phyloP scores from a whole-genome alignment of 92 coral and sea anemone genomes.

The Heteractis magnifica region DNA sequence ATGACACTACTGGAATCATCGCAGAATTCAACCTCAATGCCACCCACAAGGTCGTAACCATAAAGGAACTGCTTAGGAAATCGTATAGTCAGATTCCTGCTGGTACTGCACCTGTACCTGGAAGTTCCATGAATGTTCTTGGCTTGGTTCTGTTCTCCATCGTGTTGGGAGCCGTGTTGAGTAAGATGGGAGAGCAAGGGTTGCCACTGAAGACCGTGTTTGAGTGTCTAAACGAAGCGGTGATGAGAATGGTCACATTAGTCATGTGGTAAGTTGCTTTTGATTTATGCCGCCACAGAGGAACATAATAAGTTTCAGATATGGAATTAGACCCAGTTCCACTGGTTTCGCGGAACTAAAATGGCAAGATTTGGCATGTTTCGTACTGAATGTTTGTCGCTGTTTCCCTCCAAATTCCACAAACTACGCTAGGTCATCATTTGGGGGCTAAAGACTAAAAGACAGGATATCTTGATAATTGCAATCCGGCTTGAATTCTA shows the following conservation, averaged over 20 bases:
- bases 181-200: slow-evolving; percentile 62
- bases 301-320: no score
- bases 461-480: no score
- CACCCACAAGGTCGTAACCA: slow-evolving; percentile 47
- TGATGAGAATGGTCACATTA: slow-evolving; percentile 60
- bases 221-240: slow-evolving; percentile 49
- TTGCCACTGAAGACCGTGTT: slow-evolving; percentile 57
- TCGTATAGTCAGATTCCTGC: slow-evolving; percentile 34
- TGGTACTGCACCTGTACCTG: slow-evolving; percentile 32
- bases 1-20: slow-evolving; percentile 12
- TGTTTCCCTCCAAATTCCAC: no score
- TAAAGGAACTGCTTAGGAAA: slow-evolving; percentile 23
- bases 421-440: no score
- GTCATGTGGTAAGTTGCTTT: slow-evolving; percentile 59
- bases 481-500: no score
- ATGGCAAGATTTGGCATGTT: no score
- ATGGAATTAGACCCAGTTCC: no score
- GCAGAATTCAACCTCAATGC: slow-evolving; percentile 38
- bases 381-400: no score
- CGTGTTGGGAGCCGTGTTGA: slow-evolving; percentile 61
- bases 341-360: no score
- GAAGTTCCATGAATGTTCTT: slow-evolving; percentile 57
- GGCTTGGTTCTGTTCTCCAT: slow-evolving; percentile 68
- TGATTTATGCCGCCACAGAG: no score
- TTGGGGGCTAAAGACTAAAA: no score